Evolutionary conservation across 2,113 vertebrate genomes (phyloP).

Genomic region (Monopterus albus): DNA sequence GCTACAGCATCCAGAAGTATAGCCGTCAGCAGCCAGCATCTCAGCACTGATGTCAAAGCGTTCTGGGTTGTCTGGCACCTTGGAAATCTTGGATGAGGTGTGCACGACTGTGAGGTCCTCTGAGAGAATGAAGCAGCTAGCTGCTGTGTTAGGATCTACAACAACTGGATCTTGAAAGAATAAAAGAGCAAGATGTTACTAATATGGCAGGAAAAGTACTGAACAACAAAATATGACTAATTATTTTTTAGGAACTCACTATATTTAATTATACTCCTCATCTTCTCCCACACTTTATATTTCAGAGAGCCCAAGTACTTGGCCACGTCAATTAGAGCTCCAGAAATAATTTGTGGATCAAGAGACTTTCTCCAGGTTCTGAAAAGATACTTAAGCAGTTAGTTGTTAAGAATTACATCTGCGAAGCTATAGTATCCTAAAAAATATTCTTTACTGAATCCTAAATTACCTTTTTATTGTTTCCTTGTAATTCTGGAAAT

Average conservation of each 20-base stretch:
- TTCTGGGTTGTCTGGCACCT: constrained; percentile 82
- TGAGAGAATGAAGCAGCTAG: constrained; percentile 82
- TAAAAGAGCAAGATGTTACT: not conserved
- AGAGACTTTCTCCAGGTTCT: constrained; percentile 77
- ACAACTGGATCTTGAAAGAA: constrained; percentile 73
- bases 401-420: constrained; percentile 2
- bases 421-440: not conserved
- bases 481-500: constrained; percentile 82
- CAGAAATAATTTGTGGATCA: constrained; percentile 69
- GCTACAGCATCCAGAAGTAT: constrained; percentile 74
- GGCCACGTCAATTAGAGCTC: constrained; percentile 78
- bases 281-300: constrained; percentile 84
- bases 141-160: constrained; percentile 84
- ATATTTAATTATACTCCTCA: constrained; percentile 78
- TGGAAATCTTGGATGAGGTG: constrained; percentile 76
- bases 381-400: constrained; percentile 36
- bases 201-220: not conserved
- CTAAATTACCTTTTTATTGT: constrained; percentile 78
- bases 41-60: constrained; percentile 84
- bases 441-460: not conserved
- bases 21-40: constrained; percentile 79
- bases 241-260: constrained; percentile 67
- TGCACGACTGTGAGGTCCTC: constrained; percentile 79
- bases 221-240: not conserved
- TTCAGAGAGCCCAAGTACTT: constrained; percentile 82